phyloP scores from a whole-genome alignment of 1,140 invertebrate genomes.

The Sycophaga agraensis region DNA sequence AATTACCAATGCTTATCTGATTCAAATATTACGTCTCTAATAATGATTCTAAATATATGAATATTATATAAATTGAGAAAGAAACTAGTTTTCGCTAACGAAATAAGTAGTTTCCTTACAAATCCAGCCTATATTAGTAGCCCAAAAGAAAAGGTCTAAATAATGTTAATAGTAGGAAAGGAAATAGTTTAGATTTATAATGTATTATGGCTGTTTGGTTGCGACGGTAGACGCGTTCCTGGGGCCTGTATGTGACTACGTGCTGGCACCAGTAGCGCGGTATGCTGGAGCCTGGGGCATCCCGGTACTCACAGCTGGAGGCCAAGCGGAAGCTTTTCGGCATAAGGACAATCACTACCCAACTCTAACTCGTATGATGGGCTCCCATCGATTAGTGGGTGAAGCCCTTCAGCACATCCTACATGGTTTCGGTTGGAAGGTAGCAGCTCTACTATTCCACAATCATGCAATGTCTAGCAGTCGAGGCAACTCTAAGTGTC shows the following conservation, averaged over 20 bases:
- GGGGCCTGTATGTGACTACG: constrained; percentile 89
- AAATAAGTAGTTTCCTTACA: too few relatives aligned
- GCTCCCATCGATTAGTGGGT: constrained; percentile 75
- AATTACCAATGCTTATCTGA: too few relatives aligned
- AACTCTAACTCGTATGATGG: constrained; percentile 83
- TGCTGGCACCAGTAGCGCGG: constrained; percentile 84
- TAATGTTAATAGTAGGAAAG: too few relatives aligned
- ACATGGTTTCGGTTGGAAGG: constrained; percentile 71
- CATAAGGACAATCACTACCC: constrained; percentile 70
- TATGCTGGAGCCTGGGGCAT: constrained; percentile 87
- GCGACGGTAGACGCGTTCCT: constrained; percentile 86
- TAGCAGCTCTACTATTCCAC: constrained; percentile 70
- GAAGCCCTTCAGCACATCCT: constrained; percentile 70
- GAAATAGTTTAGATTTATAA: too few relatives aligned
- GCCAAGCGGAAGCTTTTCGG: constrained; percentile 77
- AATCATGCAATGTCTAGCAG: constrained; percentile 62
- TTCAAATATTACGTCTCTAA: too few relatives aligned
- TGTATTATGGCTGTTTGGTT: too few relatives aligned
- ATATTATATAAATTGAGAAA: too few relatives aligned
- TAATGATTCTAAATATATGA: too few relatives aligned
- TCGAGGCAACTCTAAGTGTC: constrained; percentile 71
- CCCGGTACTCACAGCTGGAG: constrained; percentile 83
- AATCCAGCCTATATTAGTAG: too few relatives aligned
- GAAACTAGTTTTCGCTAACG: too few relatives aligned
- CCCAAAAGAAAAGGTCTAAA: too few relatives aligned